These are phyloP conservation scores for Microctonus hyperodae DNA, from an alignment of 2,888 invertebrate species.

Conservation along the genomic window DNA sequence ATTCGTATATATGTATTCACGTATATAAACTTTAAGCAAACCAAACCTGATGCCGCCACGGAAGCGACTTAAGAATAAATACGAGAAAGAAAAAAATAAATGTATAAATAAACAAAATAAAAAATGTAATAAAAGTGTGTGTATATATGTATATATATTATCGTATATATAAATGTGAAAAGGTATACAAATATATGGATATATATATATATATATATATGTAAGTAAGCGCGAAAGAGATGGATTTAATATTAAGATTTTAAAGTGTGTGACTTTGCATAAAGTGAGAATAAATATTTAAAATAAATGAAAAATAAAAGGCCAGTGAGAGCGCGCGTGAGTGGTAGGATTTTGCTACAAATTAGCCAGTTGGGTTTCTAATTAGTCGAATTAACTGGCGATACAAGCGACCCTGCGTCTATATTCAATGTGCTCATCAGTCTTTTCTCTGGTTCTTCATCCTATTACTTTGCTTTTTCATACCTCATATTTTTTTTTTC, in stretches of 20 bases:
- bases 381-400: slow-evolving; percentile 25
- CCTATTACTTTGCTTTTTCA: too few relatives aligned
- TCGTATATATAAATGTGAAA: neutral
- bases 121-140: neutral
- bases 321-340: neutral
- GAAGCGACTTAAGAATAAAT: neutral
- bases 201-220: neutral
- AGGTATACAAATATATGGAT: neutral
- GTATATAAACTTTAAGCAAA: too few relatives aligned
- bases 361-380: slow-evolving; percentile 18
- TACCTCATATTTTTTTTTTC: neutral
- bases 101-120: neutral
- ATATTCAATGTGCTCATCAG: neutral
- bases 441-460: slow-evolving; percentile 13
- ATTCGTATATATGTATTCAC: too few relatives aligned
- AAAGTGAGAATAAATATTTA: neutral
- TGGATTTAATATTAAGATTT: too few relatives aligned
- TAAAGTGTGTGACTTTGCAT: too few relatives aligned
- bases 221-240: neutral
- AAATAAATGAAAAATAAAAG: neutral
- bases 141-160: neutral
- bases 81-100: too few relatives aligned
- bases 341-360: slow-evolving; percentile 7
- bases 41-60: neutral
- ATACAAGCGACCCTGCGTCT: neutral